Evolutionary conservation across 92 coral and sea anemone genomes (phyloP).

Genomic region (Chrysogorgia sp.): DNA sequence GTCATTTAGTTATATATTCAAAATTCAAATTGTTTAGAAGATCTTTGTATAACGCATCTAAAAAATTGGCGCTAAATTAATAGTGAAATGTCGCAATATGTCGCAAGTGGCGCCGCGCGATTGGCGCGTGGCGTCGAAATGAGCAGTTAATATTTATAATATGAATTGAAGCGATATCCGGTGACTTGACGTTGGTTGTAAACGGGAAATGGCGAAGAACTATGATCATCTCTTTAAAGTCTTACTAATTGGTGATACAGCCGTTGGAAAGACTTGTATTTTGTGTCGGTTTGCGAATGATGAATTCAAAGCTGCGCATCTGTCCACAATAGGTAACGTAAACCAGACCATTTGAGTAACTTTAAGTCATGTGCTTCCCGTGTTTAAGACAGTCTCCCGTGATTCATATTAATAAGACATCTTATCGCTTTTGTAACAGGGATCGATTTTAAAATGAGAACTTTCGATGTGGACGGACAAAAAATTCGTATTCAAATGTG

Average conservation of each 20-base stretch:
- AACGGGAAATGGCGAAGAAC: conserved; percentile 79
- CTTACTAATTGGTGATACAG: conserved; percentile 93
- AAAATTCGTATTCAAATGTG: conserved; percentile 95
- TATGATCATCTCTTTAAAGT: conserved; percentile 95
- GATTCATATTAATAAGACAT: too few species aligned
- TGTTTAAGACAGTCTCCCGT: not conserved
- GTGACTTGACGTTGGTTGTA: conserved; percentile 28
- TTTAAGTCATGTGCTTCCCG: not conserved
- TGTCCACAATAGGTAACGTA: conserved; percentile 92
- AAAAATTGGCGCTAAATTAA: too few species aligned
- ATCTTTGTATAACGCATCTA: too few species aligned
- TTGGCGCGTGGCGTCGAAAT: conserved; percentile 15
- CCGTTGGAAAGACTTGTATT: conserved; percentile 97
- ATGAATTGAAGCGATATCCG: conserved; percentile 22
- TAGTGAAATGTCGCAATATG: too few species aligned
- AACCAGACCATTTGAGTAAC: not conserved
- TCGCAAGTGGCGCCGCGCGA: too few species aligned
- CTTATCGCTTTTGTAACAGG: conserved; percentile 61
- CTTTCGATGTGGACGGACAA: conserved; percentile 91
- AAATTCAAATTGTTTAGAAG: too few species aligned
- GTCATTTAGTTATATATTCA: too few species aligned
- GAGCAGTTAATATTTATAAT: conserved; percentile 29
- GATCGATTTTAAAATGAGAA: conserved; percentile 97
- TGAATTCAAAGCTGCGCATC: conserved; percentile 94
- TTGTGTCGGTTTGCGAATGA: conserved; percentile 96